These are phyloP conservation scores for Drosophila varians DNA, from an alignment of 1,140 invertebrate species.

Conservation along the genomic window DNA sequence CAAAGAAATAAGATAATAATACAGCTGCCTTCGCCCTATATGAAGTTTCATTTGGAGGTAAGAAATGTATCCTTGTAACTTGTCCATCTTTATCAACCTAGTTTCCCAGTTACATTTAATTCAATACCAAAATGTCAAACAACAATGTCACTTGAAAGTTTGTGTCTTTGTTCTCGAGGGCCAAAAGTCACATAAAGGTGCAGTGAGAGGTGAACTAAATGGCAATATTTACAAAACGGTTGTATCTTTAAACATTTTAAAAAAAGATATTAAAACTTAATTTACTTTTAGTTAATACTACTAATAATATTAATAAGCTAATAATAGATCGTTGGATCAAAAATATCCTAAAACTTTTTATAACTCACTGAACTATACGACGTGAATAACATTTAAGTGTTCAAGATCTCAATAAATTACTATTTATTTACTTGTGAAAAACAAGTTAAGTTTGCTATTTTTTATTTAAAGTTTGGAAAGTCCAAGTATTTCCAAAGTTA, in stretches of 20 bases:
- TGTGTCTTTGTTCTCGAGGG: not conserved
- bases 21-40: not conserved
- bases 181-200: slow-evolving; percentile 4
- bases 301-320: too few relatives aligned
- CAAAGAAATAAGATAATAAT: not conserved
- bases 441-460: too few relatives aligned
- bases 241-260: not conserved
- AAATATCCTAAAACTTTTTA: too few relatives aligned
- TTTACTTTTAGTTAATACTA: too few relatives aligned
- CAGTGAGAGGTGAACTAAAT: not conserved
- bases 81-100: slow-evolving; percentile 27
- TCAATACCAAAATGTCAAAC: not conserved
- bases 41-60: slow-evolving; percentile 5
- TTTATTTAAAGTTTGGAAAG: too few relatives aligned
- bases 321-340: too few relatives aligned
- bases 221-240: not conserved
- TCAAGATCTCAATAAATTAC: too few relatives aligned
- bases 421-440: too few relatives aligned
- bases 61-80: slow-evolving; percentile 23
- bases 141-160: slow-evolving; percentile 4
- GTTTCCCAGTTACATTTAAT: not conserved
- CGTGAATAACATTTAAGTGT: too few relatives aligned
- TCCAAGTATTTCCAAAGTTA: too few relatives aligned
- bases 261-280: not conserved
- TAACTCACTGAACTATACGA: too few relatives aligned